phyloP scores from a whole-genome alignment of 2,888 invertebrate genomes.

The Leptothorax acervorum region DNA sequence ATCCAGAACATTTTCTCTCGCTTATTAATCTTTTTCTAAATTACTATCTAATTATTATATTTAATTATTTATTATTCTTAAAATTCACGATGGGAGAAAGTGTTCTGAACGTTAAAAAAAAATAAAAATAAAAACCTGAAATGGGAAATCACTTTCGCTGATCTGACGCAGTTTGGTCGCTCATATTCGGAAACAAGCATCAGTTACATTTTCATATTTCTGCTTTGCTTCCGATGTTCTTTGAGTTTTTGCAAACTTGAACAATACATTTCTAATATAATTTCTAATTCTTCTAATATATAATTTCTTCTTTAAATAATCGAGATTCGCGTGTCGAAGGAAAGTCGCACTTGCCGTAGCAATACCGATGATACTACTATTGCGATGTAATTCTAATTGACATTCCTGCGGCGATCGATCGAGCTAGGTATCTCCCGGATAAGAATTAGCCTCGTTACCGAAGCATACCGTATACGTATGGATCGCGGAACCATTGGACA shows the following conservation, averaged over 20 bases:
- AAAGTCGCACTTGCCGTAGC: neutral
- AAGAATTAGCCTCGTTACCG: constrained; percentile 9
- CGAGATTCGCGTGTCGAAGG: neutral
- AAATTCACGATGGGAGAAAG: neutral
- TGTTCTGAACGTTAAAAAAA: neutral
- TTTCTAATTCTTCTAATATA: no score
- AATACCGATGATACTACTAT: neutral
- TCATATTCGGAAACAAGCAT: constrained; percentile 5
- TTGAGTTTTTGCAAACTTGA: constrained; percentile 1
- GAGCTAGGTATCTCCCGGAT: neutral
- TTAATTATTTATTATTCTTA: constrained; percentile 1
- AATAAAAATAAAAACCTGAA: neutral
- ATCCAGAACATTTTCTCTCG: neutral
- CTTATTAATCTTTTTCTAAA: neutral
- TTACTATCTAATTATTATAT: constrained; percentile 8
- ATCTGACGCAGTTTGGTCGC: constrained; percentile 4
- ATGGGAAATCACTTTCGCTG: constrained; percentile 33
- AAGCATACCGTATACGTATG: neutral
- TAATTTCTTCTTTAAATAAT: neutral
- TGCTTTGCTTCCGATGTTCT: neutral
- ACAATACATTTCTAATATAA: neutral
- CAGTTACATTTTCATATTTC: constrained; percentile 20
- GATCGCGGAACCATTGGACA: neutral
- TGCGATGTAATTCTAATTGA: neutral
- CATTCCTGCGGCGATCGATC: neutral